Evolutionary conservation across 2,797 vertebrate genomes (phyloP), one percentile per base, ranked within the genome.

Genomic region (Scarus forsteni): DNA sequence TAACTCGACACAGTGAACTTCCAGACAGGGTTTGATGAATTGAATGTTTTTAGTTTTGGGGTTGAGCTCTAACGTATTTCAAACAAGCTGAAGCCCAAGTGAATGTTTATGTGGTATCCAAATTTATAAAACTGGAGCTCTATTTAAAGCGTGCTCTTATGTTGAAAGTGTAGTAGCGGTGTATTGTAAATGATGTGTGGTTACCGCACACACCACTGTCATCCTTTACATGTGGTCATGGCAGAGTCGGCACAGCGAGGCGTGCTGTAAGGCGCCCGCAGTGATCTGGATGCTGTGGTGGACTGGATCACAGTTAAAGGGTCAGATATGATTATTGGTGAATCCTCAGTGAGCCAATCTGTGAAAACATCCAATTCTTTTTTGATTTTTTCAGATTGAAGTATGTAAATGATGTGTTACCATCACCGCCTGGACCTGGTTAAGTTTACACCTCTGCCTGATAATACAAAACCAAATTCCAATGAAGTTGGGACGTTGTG

Each of bases 1-100:
- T 70, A 86, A 90, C 75, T 39, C 49, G 70, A 92, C 68, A 39
- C 69, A 5, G 52, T 71, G 42, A 77, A 70, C 61, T 66, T 71
- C 36, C 60, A 59, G 60, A 50, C 50, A 14, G 19, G 35, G 73
- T 76, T 61, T 75, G 77, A 79, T 80, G 69, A 67, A 81, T 52
- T 68, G 64, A 79, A 73, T 40, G 63, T 60, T 75, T 77, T 63
- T 36, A 50, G 42, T 51, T 73, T 40, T 77, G 68, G 53, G 79
- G 63, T 72, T 78, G 50, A 59, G 57, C 34, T 49, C 18, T 0
- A 64, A 58, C 53, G 1, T 76, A 36, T 79, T 76, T 75, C 51
- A 77, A 50, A 79, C 12, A 45, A 54, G 58, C 68, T 50, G 61
- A 67, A 60, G 54, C 52, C 48, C 50, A 52, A 58, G 48, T 67